These are phyloP conservation scores for Alviniconcha marisindica DNA, from an alignment of 1,140 invertebrate species.

Conservation along the genomic window DNA sequence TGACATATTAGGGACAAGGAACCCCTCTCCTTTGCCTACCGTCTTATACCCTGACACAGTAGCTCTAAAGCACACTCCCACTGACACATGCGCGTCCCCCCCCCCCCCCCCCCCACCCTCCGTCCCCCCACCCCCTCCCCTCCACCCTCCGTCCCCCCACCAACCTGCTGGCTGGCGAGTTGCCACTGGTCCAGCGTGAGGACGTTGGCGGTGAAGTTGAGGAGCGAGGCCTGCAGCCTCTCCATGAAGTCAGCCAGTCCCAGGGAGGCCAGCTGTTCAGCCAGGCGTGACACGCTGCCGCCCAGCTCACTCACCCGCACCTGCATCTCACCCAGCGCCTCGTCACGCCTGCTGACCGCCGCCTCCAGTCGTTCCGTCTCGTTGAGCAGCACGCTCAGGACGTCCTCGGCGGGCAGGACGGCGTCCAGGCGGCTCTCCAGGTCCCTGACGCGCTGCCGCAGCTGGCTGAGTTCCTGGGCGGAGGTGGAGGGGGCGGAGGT, in stretches of 20 bases:
- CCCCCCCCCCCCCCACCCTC: not conserved
- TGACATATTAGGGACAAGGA: too few relatives aligned
- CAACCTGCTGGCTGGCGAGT: conserved; percentile 50
- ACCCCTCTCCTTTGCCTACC: too few relatives aligned
- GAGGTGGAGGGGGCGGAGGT: not conserved
- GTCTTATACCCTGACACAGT: too few relatives aligned
- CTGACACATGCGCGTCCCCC: not conserved
- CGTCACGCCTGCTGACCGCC: conserved; percentile 23
- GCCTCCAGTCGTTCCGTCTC: not conserved
- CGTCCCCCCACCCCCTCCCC: not conserved
- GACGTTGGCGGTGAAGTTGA: conserved; percentile 66
- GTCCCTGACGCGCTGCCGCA: conserved; percentile 7
- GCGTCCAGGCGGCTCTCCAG: not conserved
- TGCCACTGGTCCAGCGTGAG: conserved; percentile 67
- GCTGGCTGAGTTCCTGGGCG: not conserved
- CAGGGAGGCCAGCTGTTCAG: conserved; percentile 48
- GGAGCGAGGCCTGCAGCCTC: conserved; percentile 56
- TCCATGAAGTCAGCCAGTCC: conserved; percentile 64
- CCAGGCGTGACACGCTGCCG: conserved; percentile 12
- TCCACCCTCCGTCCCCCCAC: not conserved
- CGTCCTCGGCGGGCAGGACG: conserved; percentile 1
- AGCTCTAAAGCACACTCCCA: not conserved
- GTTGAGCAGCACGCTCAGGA: not conserved
- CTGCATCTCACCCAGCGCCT: conserved; percentile 36
- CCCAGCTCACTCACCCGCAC: conserved; percentile 40